These are phyloP conservation scores for Staurois parvus DNA, from an alignment of 2,797 vertebrate genomes.

Conservation along the genomic window DNA sequence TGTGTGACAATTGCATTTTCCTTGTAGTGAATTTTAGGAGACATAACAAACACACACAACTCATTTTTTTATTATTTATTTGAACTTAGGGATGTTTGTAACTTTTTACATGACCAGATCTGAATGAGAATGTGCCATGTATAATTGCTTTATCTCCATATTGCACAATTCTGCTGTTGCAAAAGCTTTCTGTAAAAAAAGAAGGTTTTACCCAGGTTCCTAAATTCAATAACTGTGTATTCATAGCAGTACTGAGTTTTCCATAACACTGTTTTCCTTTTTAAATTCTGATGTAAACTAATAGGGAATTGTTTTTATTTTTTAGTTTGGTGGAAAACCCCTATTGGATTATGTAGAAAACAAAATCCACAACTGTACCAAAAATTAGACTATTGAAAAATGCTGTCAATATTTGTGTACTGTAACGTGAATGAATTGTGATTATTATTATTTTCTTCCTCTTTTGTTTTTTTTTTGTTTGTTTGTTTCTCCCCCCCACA, in stretches of 20 bases:
- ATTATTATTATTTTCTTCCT: constrained; percentile 66
- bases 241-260: constrained; percentile 82
- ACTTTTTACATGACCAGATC: constrained; percentile 83
- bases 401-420: constrained; percentile 82
- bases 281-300: constrained; percentile 83
- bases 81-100: constrained; percentile 82
- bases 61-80: constrained; percentile 84
- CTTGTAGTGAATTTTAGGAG: constrained; percentile 81
- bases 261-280: constrained; percentile 81
- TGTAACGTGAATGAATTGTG: constrained; percentile 81
- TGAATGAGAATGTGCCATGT: constrained; percentile 84
- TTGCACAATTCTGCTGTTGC: constrained; percentile 79
- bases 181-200: constrained; percentile 70
- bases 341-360: constrained; percentile 77
- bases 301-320: constrained; percentile 77
- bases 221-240: constrained; percentile 73
- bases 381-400: constrained; percentile 80
- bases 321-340: constrained; percentile 76
- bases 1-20: constrained; percentile 83
- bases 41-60: constrained; percentile 78
- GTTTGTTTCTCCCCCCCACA: constrained; percentile 55
- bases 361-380: constrained; percentile 82
- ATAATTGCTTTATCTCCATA: constrained; percentile 76
- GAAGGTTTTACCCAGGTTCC: constrained; percentile 72
- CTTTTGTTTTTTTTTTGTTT: constrained; percentile 63